Evolutionary conservation across 2,888 invertebrate species (phyloP), one percentile per base, ranked within the genome.

Genomic region (Lasioglossum malachurum): DNA sequence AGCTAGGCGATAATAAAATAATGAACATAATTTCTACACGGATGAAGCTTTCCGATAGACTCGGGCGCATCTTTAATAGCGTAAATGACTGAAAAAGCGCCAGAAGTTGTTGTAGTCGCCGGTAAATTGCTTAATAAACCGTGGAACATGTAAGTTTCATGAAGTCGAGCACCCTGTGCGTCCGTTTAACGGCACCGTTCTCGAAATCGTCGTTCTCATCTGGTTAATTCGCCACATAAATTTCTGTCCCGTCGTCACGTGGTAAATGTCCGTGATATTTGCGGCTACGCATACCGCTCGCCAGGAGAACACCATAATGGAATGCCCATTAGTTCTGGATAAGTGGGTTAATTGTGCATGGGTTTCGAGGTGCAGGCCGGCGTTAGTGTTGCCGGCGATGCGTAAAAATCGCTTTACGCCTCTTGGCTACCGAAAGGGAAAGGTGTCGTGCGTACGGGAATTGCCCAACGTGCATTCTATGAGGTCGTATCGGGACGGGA

Each of bases 291-390:
- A 75, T 60, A 19, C 60, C 83, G 46, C 27, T 49, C 71, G 71
- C 64, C 72, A 35, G 14, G 16, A 46, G 72, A 87, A 87, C 82
- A 87, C 85, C 69, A 75, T 92, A 92, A 92, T 91, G 91, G 91
- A 93, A 92, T 88, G 91, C 83, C 90, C 91, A 92, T 93, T 92
- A 93, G 91, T 93, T 93, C 89, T 90, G 91, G 92, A 91, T 91
- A 93, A 92, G 89, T 92, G 90, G 91, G 92, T 92, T 93, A 92
- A 93, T 93, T 91, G 90, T 90, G 81, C 84, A 80, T 87, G 78
- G 74, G 79, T 87, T 88, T 90, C 78, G 86, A 73, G 84, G 82
- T 79, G 83, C 80, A 86, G 77, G 83, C 76, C 46, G 75, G 84
- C 84, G 77, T 89, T 86, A 86, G 49, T 38, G 88, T 80, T 83